Evolutionary conservation across 2,888 invertebrate genomes (phyloP), one percentile per base, ranked within the genome.

Genomic region (Latrodectus elegans): DNA sequence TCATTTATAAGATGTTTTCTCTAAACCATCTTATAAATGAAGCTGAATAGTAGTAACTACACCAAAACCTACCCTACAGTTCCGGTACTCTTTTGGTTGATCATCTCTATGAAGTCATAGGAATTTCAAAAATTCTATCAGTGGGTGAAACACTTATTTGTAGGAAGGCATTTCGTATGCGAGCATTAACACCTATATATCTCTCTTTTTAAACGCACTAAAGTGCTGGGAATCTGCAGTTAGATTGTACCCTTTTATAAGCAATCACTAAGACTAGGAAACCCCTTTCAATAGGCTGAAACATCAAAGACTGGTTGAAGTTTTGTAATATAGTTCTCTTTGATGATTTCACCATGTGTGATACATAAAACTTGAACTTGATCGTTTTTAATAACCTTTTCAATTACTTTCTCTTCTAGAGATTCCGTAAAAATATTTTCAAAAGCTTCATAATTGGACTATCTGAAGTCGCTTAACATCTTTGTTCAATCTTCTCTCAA

Each of bases 61-160:
- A 14, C 55, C 55, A 15, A 55, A 10, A 55, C 4, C 10, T 15
- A 55, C 10, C 4, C 15, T 4, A 55, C 8, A 55, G 38, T 38
- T 4, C 0, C 55, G 22, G n/a, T 15, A 38, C 38, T 49, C 71
- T 71, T 12, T 51, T 2, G 8, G 15, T 1, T 12, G 49, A 49
- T 1, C 12, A 51, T 38, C 49, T 1, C 51, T 15, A 12, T 71
- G 0, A 38, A 4, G 38, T 49, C 51, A 71, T 38, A 49, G 51
- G 49, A 71, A 71, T 8, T 51, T 72, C 12, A 64, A 72, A 55
- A 15, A n/a, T 38, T 65, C 78, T 70, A 9, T 68, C 51, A 8
- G 17, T 72, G 51, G 55, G 72, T 38, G 22, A 72, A 72, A 80
- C 51, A 80, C 26, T 80, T 80, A 80, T 80, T 80, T 17, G 67